Evolutionary conservation across 1,140 invertebrate species (phyloP).

Genomic region (Dendroctonus ponderosae): DNA sequence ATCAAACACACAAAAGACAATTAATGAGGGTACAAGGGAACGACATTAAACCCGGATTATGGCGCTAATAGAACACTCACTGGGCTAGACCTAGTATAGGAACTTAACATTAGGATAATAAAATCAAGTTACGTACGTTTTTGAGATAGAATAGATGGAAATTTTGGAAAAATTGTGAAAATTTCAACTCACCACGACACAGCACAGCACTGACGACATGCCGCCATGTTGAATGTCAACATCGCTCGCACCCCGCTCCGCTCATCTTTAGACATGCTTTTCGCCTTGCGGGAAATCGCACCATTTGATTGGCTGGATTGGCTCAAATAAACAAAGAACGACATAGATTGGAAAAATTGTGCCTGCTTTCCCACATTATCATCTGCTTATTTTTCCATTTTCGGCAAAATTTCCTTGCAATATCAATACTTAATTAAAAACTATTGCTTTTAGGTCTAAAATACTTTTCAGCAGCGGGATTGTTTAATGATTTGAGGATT

Average conservation of each 20-base stretch:
- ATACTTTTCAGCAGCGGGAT: no score
- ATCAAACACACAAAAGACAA: slow-evolving; percentile 40
- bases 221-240: slow-evolving; percentile 85
- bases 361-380: no score
- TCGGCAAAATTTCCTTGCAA: no score
- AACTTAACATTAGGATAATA: background rate
- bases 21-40: slow-evolving; percentile 39
- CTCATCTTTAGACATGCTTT: slow-evolving; percentile 26
- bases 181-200: slow-evolving; percentile 75
- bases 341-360: no score
- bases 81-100: background rate
- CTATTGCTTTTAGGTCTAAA: no score
- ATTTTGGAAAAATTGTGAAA: slow-evolving; percentile 42
- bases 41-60: background rate
- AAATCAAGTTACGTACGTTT: slow-evolving; percentile 39
- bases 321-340: no score
- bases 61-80: no score
- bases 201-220: slow-evolving; percentile 92
- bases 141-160: slow-evolving; percentile 36
- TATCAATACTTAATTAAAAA: no score
- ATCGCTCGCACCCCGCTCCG: slow-evolving; percentile 43
- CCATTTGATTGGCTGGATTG: no score
- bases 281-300: no score
- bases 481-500: no score
- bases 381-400: no score